Evolutionary conservation across 2,888 invertebrate genomes (phyloP).

Genomic region (Leucophora obtusa): DNA sequence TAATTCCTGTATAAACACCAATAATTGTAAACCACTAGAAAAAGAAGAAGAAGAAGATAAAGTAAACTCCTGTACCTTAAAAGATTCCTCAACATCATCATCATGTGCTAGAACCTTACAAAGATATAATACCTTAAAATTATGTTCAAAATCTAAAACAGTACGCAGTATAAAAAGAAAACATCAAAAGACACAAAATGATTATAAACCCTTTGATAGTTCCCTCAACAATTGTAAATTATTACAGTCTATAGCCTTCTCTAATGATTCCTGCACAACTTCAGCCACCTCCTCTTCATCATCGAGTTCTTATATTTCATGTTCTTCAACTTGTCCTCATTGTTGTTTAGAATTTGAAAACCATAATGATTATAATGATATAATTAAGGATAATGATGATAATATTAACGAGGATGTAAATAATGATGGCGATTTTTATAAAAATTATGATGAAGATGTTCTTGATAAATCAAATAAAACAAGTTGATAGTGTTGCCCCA

Average conservation of each 20-base stretch:
- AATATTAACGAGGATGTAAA: constrained; percentile 15
- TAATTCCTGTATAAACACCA: constrained; percentile 36
- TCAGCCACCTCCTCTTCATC: constrained; percentile 42
- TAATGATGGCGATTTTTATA: constrained; percentile 36
- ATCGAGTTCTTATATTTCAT: constrained; percentile 43
- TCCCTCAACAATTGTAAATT: constrained; percentile 65
- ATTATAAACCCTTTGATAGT: constrained; percentile 41
- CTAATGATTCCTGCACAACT: constrained; percentile 49
- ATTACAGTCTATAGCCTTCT: constrained; percentile 69
- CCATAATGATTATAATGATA: constrained; percentile 56
- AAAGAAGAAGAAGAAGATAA: neutral
- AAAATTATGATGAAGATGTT: constrained; percentile 32
- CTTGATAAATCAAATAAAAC: constrained; percentile 40
- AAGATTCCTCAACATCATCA: constrained; percentile 8
- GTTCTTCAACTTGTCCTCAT: constrained; percentile 64
- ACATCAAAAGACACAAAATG: constrained; percentile 60
- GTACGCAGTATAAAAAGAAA: constrained; percentile 73
- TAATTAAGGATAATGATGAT: constrained; percentile 49
- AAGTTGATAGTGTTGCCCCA: constrained; percentile 52
- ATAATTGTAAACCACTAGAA: constrained; percentile 29
- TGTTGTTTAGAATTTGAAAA: constrained; percentile 60
- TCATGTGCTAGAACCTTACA: constrained; percentile 50
- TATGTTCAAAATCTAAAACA: constrained; percentile 61
- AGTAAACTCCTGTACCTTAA: constrained; percentile 34
- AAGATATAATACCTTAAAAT: constrained; percentile 68